Base-by-base conservation (phyloP, 2,113 vertebrate genomes). In the Dromaius novaehollandiae region DNA sequence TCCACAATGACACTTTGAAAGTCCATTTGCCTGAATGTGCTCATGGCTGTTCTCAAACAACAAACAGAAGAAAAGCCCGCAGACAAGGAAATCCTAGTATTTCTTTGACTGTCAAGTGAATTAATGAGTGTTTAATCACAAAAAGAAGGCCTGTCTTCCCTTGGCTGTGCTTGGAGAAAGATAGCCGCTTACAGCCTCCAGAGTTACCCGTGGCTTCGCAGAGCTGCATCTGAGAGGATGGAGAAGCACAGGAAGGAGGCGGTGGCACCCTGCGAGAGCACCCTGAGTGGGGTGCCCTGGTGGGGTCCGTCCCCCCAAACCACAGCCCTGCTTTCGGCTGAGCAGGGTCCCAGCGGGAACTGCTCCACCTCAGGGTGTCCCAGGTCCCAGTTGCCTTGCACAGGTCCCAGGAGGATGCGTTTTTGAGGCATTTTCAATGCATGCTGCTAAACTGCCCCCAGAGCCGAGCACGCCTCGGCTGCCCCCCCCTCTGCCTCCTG, bases 51-150 rank as follows among this genome's bases (percentile, higher is more conserved):
- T 96, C 87, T 87, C 44, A 69, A 89, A 86, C 11, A 94, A 74
- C 63, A 91, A 93, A 88, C 63, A 88, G 61, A 9, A 7, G 36
- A 44, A 66, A 87, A 63, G 7, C 20, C 6, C 58, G 58, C 40
- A 38, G 65, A 38, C 50, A 26, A 80, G 24, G 71, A 96, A 96
- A 60, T 60, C 5, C 21, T 34, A 80, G 9, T 28, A 66, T 7
- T 82, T 93, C 44, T 94, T 93, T 82, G 93, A 88, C 86, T 90
- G 91, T 83, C 82, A 93, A 94, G 86, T 69, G 7, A 94, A 94
- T 96, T 94, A 96, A 93, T 79, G 51, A 85, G 74, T 76, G 92
- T 91, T 93, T 94, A 94, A 93, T 93, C 51, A 79, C 32, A 68
- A 88, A 82, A 89, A 95, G 20, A 12, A 42, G 21, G 48, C 42